Conservation (phyloP, 2,797 vertebrate genomes). For the Fundulus diaphanus region DNA sequence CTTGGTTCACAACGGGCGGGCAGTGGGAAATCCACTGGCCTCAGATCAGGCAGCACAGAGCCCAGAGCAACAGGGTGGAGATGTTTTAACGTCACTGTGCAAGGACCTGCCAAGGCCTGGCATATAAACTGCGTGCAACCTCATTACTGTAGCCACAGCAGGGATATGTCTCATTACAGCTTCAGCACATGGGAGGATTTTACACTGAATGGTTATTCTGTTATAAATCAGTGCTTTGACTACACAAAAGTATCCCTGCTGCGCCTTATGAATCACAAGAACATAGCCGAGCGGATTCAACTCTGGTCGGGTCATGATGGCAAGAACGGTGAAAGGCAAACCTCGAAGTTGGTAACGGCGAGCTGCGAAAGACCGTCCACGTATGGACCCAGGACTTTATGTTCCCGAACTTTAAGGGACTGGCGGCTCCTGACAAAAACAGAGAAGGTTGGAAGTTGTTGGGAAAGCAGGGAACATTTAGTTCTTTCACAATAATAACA, state of each 20-base stretch:
- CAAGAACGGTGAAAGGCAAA: constrained; percentile 66
- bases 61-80: constrained; percentile 70
- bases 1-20: constrained; percentile 30
- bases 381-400: constrained; percentile 97
- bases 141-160: constrained; percentile 49
- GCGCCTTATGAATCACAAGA: constrained; percentile 2
- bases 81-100: constrained; percentile 70
- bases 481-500: not conserved
- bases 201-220: constrained; percentile 10
- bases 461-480: not conserved
- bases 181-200: constrained; percentile 32
- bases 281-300: constrained; percentile 16
- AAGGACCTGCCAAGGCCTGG: constrained; percentile 65
- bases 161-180: constrained; percentile 46
- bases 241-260: not conserved
- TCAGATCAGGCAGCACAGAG: constrained; percentile 49
- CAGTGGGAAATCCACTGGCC: constrained; percentile 48
- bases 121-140: constrained; percentile 48
- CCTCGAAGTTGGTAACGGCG: constrained; percentile 96
- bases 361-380: constrained; percentile 97
- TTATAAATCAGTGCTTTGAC: constrained; percentile 35
- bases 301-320: constrained; percentile 2
- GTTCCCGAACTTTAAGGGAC: constrained; percentile 97
- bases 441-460: constrained; percentile 16
- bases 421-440: constrained; percentile 86